Conservation (phyloP, 2,113 vertebrate species). For the Microtus richardsoni region DNA sequence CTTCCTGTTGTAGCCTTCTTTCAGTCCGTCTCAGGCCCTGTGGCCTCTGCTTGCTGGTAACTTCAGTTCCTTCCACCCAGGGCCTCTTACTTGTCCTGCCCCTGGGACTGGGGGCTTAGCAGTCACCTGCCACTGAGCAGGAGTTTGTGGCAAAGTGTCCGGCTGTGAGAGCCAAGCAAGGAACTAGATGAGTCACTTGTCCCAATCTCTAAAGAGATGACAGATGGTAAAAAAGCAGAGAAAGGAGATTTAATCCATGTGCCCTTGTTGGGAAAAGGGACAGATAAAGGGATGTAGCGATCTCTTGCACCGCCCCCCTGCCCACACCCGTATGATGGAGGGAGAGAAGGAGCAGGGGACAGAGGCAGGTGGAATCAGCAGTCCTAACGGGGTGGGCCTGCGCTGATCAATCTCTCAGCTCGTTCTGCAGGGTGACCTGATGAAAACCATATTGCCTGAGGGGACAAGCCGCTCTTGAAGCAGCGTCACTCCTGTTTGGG, state of each 20-base stretch:
- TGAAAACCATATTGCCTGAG: neutral
- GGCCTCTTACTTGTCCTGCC: neutral
- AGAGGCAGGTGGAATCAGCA: neutral
- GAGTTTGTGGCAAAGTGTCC: neutral
- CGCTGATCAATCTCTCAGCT: neutral
- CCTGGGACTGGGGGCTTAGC: neutral
- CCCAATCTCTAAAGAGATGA: neutral
- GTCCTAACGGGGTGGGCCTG: no score
- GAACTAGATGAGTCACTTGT: neutral
- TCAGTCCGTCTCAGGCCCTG: neutral
- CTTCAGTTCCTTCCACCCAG: neutral
- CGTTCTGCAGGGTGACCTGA: neutral
- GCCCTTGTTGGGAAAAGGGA: neutral
- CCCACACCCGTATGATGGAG: no score
- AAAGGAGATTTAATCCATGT: neutral
- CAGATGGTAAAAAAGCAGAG: neutral
- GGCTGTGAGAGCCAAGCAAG: neutral
- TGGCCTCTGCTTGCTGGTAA: neutral
- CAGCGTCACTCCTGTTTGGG: neutral
- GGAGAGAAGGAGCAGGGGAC: neutral
- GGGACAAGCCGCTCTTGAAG: neutral
- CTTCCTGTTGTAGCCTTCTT: neutral
- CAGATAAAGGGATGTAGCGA: neutral
- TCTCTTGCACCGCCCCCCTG: no score
- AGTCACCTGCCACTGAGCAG: neutral